Base-by-base conservation (phyloP, 2,888 invertebrate genomes). In the Agriotes lineatus region DNA sequence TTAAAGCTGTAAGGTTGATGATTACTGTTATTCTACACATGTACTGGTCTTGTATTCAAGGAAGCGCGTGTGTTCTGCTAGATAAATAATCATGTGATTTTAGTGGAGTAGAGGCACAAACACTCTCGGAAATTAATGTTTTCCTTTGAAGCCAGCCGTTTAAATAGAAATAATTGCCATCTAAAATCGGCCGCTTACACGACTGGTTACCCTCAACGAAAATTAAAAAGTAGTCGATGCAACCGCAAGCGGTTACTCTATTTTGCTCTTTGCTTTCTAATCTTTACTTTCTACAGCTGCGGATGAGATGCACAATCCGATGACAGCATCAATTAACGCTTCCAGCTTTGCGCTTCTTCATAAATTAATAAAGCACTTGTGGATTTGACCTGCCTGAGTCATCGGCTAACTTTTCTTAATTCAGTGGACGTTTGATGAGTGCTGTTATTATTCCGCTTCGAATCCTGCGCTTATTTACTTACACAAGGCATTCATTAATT, bases 201-300 rank as follows among this genome's bases (percentile, higher is more conserved):
- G 3, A 5, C 7, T 25, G 25, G 7, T 25, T 25, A 25, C 7
- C 7, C 25, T 25, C 7, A 44, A 16, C 7, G 16, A 44, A 44
- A 44, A 44, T 44, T 44, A 39, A 39, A 44, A 44, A 44, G 44
- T 44, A n/a, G 9, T 18, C 16, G 9, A 44, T 14, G 14, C 16
- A 14, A 14, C 16, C 44, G 7, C 25, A 5, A n/a, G 3, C 25
- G 25, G 25, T 7, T 25, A 25, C 25, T 35, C 52, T 35, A 35
- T 52, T 48, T 35, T 52, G 16, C 30, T 33, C 30, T 16, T 33
- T 52, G 33, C 52, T 52, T 52, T 52, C 52, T 52, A 52, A 52
- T 52, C 52, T 33, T 52, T 10, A 52, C 52, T 52, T 52, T 52
- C 52, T 52, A 52, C 33, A 33, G 33, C n/a, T 33, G 39, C 20